Evolutionary conservation across 1,140 invertebrate genomes (phyloP).

Genomic region (Dinothrombium tinctorium): DNA sequence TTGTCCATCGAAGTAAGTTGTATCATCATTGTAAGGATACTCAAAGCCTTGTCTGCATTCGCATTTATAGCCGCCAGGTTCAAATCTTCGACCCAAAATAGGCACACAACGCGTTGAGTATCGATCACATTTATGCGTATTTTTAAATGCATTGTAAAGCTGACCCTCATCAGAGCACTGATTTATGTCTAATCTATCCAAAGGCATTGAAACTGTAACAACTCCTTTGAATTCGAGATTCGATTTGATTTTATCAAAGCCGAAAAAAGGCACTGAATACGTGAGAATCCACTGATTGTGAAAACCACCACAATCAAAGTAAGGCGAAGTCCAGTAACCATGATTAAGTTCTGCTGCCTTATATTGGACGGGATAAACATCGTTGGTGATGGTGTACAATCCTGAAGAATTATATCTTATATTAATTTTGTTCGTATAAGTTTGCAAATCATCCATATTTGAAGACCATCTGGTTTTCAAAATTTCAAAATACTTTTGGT

Average conservation of each 20-base stretch:
- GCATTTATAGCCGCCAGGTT: conserved; percentile 89
- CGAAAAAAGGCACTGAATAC: conserved; percentile 88
- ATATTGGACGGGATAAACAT: conserved; percentile 71
- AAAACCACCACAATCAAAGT: conserved; percentile 74
- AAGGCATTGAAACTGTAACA: conserved; percentile 71
- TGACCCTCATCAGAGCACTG: conserved; percentile 66
- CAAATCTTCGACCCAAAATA: conserved; percentile 65
- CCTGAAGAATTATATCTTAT: conserved; percentile 68
- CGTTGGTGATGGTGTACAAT: conserved; percentile 51
- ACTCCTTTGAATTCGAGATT: conserved; percentile 84
- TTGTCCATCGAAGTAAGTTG: conserved; percentile 88
- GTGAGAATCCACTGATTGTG: conserved; percentile 55
- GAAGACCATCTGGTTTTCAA: conserved; percentile 78
- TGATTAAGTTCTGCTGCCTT: conserved; percentile 53
- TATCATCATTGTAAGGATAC: conserved; percentile 82
- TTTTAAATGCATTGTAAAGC: conserved; percentile 77
- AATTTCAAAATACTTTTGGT: conserved; percentile 59
- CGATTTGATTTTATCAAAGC: conserved; percentile 70
- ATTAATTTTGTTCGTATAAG: conserved; percentile 74
- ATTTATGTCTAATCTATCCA: conserved; percentile 72
- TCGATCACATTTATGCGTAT: conserved; percentile 77
- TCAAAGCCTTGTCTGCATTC: conserved; percentile 91
- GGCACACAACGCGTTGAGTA: conserved; percentile 84
- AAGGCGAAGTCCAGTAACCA: conserved; percentile 76
- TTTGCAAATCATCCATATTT: conserved; percentile 72